Base-by-base conservation (phyloP, 2,888 invertebrate genomes). In the Meganola albula region DNA sequence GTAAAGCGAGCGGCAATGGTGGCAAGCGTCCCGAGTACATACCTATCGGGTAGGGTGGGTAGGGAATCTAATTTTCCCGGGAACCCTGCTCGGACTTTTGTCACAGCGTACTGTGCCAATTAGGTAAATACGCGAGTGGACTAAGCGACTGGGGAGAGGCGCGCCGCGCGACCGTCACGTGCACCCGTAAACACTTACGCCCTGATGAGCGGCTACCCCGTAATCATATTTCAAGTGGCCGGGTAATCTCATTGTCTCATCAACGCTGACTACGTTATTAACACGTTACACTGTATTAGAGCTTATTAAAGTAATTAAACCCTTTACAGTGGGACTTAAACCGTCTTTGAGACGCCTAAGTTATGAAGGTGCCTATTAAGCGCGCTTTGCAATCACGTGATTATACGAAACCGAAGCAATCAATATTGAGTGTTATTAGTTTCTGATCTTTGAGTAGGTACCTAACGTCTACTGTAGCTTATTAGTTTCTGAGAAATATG, bases 61-160 rank as follows among this genome's bases (percentile, higher is more conserved):
- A 53, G 61, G 50, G 63, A 79, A 83, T 83, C 77, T 79, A 83
- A 84, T 83, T 84, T 82, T 59, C 60, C 54, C 55, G 64, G 64
- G 63, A 49, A 48, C 47, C 48, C 58, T 48, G 57, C 59, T 58
- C 64, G 74, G 72, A 76, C 74, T 80, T 80, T 82, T 80, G 80
- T 82, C 75, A 73, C 69, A 70, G 65, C 54, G 68, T 63, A 68
- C 63, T 71, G 68, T 58, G 57, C 69, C 83, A 83, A 83, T 83
- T 83, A 84, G 73, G 74, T 77, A 82, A 82, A 84, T 78, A 78
- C 65, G 73, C 58, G 54, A 48, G 53, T 48, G 58, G 53, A 42
- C 51, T 48, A 43, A 34, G 40, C 48, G 35, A 37, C 37, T 34
- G 8, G 20, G 8, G 20, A 20, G 8, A 53, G 55, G 24, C 29